Percentiles rank a stretch among this genome's conserved stretches.
Evolutionary conservation across 2,888 invertebrate species (phyloP).

Genomic region (Diarsia mendica): DNA sequence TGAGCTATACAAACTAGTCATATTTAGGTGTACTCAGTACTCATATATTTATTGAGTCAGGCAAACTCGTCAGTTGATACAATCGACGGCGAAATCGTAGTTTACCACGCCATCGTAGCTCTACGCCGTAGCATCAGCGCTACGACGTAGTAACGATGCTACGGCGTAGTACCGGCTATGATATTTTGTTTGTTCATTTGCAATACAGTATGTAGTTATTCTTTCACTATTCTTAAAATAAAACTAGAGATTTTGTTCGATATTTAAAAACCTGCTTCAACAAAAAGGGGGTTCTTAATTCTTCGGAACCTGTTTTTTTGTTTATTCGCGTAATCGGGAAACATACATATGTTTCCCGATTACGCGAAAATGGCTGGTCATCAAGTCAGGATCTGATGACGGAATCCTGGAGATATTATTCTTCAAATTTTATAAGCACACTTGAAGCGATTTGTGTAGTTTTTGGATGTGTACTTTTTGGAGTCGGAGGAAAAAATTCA

Average conservation of each 20-base stretch:
- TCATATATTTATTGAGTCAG: conserved; percentile 4
- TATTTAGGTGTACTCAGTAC: background rate
- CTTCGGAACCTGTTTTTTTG: no score
- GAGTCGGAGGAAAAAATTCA: no score
- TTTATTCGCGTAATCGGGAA: no score
- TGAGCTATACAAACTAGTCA: background rate
- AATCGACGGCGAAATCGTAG: conserved; percentile 34
- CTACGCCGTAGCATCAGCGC: conserved; percentile 22
- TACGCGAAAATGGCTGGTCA: no score
- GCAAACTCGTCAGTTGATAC: conserved; percentile 8
- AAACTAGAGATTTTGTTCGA: background rate
- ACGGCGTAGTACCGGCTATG: background rate
- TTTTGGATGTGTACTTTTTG: no score
- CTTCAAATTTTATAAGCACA: no score
- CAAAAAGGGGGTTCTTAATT: no score
- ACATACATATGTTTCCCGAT: no score
- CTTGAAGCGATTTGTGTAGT: no score
- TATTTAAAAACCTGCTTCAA: background rate
- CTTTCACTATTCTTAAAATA: background rate
- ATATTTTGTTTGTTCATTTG: background rate
- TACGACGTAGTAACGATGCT: background rate
- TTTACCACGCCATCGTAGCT: conserved; percentile 24
- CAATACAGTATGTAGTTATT: background rate
- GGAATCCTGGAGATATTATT: no score
- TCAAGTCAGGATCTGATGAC: no score